Base-by-base conservation (phyloP, 2,888 invertebrate genomes). In the Koerneria pararmatus region DNA sequence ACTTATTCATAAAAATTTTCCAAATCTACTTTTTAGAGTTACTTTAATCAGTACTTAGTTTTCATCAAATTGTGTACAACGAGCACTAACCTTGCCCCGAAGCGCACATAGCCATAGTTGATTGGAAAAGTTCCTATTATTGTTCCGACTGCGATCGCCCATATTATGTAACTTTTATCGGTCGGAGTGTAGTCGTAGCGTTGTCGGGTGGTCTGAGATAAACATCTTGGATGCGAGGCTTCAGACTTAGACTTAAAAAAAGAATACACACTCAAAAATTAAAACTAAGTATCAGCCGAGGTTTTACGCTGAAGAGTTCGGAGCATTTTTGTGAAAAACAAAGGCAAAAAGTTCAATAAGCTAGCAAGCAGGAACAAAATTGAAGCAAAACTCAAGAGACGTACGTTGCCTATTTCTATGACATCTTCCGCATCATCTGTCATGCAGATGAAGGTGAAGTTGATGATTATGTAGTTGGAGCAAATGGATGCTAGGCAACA, bases 381-480 rank as follows among this genome's bases (percentile, higher is more conserved):
- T n/a, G n/a, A n/a, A n/a, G n/a, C n/a, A n/a, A n/a, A 8, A 11
- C 37, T 35, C 34, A 11, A 6, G 8, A 22, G 37, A 6, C 22
- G 19, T n/a, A 57, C 68, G 41, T 68, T 64, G 19, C 64, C 64
- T 4, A 19, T 24, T 1, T 72, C 70, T 0, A 37, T 15, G 22
- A 67, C 29, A 2, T 69, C 69, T 2, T 69, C 51, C 19, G 64
- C 41, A 54, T 75, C 74, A 49, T 71, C 64, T 49, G 69, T 69
- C 77, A 77, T 77, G 65, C 77, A 77, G 49, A 77, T 77, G 53
- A 77, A 74, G n/a, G 77, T 74, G 54, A 77, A 74, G 56, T 77
- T 76, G 37, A 77, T 74, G 27, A 76, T 75, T 24, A 74, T 72
- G 53, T 74, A 75, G 63, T 75, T 75, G 41, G 71, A 74, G 51